phyloP scores from a whole-genome alignment of 2,888 invertebrate genomes.

The Drosophila barbarae region DNA sequence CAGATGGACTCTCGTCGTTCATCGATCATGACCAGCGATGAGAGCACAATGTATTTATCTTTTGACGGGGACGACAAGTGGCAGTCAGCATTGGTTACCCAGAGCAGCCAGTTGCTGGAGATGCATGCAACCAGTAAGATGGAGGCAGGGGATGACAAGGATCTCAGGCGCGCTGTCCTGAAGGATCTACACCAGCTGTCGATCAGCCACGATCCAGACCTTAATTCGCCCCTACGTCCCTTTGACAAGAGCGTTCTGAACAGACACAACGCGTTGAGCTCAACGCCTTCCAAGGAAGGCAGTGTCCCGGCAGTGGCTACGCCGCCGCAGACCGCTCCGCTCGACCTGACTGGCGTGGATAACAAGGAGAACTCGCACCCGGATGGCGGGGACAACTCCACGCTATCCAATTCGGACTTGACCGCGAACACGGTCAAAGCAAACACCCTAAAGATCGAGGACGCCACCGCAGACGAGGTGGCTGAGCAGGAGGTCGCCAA shows the following conservation, averaged over 20 bases:
- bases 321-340: background rate
- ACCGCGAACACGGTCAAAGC: conserved; percentile 58
- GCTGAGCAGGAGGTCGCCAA: conserved; percentile 36
- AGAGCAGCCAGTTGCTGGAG: conserved; percentile 47
- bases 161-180: conserved; percentile 25
- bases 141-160: conserved; percentile 50
- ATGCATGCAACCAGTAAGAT: conserved; percentile 35
- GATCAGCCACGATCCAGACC: conserved; percentile 30
- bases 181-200: conserved; percentile 34
- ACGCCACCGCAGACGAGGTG: conserved; percentile 47
- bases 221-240: conserved; percentile 56
- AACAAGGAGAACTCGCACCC: conserved; percentile 71
- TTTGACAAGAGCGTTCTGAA: conserved; percentile 68
- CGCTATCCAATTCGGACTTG: conserved; percentile 57
- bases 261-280: conserved; percentile 70
- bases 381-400: conserved; percentile 46
- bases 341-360: conserved; percentile 14
- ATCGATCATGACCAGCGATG: conserved; percentile 48
- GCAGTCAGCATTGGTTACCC: conserved; percentile 55
- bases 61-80: conserved; percentile 72
- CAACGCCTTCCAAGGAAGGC: conserved; percentile 70
- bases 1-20: conserved; percentile 48
- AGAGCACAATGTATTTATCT: conserved; percentile 72
- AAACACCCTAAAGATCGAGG: conserved; percentile 47
- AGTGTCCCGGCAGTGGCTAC: conserved; percentile 2